Base-by-base conservation (phyloP, 2,888 invertebrate genomes). In the Baronia brevicornis region DNA sequence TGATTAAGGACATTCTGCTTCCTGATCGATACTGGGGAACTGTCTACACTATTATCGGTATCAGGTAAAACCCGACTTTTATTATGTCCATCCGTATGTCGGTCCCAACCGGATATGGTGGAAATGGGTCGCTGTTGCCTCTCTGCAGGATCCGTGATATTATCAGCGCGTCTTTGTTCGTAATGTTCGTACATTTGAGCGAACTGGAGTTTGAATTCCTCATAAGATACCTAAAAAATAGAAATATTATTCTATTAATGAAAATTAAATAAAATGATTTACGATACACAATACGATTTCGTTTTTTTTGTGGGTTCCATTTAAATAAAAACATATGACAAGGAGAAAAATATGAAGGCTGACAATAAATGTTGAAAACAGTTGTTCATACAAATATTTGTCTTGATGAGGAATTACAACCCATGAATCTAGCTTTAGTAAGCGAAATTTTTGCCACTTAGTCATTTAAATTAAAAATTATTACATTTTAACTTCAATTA, bases 181-280 rank as follows among this genome's bases (percentile, higher is more conserved):
- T 97, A 98, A 63, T 95, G 95, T 62, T 96, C 96, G 66, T 96
- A 96, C 95, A 97, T 96, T 82, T 97, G 96, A 15, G 97, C 95
- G 78, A 98, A 97, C 72, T 98, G 97, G 3, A 97, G 88, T 62
- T 96, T 96, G 75, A 98, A 98, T 72, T 98, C 98, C 84, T 98
- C 98, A 70, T 97, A 97, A 0, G 98, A 97, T 4, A 98, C 95
- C 95, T 95, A 60, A 4, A 69, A 64, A 28, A 17, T 5, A 8
- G 37, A 18, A 11, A 25, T 27, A 18, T 10, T 4, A 12, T 9
- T 9, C 11, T 12, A 8, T 1, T 10, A 8, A 5, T 9, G 10
- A 21, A 8, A 20, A 8, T 12, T 5, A 11, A 1, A 2, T 3
- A 23, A 3, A 13, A 3, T 8, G 5, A 8, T 24, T 24, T 15